phyloP scores from a whole-genome alignment of 1,140 invertebrate genomes.

The Diprion similis region DNA sequence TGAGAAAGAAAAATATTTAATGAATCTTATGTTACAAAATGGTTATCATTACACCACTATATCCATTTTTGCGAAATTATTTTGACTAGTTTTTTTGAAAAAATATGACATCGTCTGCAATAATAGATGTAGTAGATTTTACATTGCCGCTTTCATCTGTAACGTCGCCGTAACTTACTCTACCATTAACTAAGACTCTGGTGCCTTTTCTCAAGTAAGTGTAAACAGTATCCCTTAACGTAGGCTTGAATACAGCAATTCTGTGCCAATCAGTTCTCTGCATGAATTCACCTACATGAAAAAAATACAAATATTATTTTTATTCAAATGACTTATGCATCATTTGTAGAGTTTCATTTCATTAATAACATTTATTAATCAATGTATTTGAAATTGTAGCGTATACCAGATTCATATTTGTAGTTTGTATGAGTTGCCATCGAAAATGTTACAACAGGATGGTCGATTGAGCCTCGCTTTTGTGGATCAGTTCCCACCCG shows the following conservation, averaged over 20 bases:
- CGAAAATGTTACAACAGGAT: slow-evolving; percentile 89
- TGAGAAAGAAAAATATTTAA: no score
- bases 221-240: slow-evolving; percentile 78
- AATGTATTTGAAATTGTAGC: background rate
- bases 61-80: no score
- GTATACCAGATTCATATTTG: slow-evolving; percentile 64
- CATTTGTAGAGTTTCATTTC: slow-evolving; percentile 13
- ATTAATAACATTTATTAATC: slow-evolving; percentile 8
- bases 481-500: slow-evolving; percentile 87
- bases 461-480: slow-evolving; percentile 78
- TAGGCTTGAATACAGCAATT: slow-evolving; percentile 86
- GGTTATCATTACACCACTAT: no score
- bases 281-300: slow-evolving; percentile 71
- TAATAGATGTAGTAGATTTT: slow-evolving; percentile 76
- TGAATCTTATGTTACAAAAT: no score
- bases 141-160: slow-evolving; percentile 78
- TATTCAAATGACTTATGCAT: slow-evolving; percentile 62
- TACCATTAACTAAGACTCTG: slow-evolving; percentile 82
- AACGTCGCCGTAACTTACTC: slow-evolving; percentile 85
- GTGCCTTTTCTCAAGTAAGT: slow-evolving; percentile 87
- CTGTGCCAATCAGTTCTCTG: slow-evolving; percentile 93
- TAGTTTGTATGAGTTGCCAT: slow-evolving; percentile 89
- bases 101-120: slow-evolving; percentile 89
- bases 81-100: slow-evolving; percentile 57
- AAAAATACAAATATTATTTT: slow-evolving; percentile 18